Percentiles rank a stretch among this genome's conserved stretches.
Conservation (phyloP, 2,888 invertebrate species). For the Bruchidius siliquastri region DNA sequence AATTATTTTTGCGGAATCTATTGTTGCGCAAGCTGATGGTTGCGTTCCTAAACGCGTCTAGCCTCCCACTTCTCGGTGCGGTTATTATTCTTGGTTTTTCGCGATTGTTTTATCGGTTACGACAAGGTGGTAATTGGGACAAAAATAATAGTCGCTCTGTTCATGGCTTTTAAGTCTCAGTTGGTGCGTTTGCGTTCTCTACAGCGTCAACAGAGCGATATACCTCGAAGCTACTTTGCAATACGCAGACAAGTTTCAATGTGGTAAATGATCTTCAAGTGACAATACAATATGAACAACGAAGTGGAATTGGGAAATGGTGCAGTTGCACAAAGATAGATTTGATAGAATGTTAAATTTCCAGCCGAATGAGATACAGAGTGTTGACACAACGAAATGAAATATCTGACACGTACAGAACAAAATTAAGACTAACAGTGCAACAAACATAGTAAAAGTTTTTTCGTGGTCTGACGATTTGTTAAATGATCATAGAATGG, state of each 20-base stretch:
- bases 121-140: background rate
- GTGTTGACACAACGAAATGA: too few species aligned
- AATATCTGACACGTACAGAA: too few species aligned
- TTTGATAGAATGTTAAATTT: too few species aligned
- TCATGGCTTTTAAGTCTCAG: background rate
- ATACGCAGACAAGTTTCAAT: background rate
- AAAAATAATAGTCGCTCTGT: background rate
- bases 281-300: too few species aligned
- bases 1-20: constrained; percentile 1
- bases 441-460: too few species aligned
- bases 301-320: too few species aligned
- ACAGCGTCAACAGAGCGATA: background rate
- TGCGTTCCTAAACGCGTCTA: constrained; percentile 20
- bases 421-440: too few species aligned
- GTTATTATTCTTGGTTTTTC: background rate
- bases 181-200: background rate
- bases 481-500: too few species aligned
- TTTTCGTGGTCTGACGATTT: too few species aligned
- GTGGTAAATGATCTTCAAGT: too few species aligned
- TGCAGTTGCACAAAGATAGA: too few species aligned
- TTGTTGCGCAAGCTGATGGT: constrained; percentile 8
- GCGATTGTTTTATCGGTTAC: background rate
- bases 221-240: background rate
- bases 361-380: too few species aligned
- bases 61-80: background rate